Percentiles rank a stretch among this genome's conserved stretches.
phyloP scores from a whole-genome alignment of 2,113 vertebrate species.

The Lucifuga dentata region DNA sequence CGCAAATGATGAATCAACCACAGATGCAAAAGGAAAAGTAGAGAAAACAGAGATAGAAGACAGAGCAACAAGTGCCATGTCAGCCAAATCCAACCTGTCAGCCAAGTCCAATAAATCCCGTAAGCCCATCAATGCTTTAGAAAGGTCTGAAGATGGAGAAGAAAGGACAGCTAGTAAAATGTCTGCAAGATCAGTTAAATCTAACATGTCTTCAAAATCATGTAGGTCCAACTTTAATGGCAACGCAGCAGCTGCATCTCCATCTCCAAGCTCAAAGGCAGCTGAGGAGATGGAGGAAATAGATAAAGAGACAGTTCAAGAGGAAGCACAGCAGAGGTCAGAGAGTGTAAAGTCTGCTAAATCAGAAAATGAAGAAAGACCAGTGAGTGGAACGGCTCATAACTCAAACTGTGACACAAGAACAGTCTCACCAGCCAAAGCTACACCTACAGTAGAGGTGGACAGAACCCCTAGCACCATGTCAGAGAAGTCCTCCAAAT shows the following conservation, averaged over 20 bases:
- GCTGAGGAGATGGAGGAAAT: slow-evolving; percentile 2
- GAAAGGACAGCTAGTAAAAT: slow-evolving; percentile 49
- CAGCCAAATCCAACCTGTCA: slow-evolving; percentile 60
- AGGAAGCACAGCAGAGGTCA: slow-evolving; percentile 24
- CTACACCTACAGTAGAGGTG: neutral
- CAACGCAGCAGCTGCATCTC: neutral
- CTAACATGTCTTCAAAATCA: slow-evolving; percentile 40
- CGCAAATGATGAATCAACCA: neutral
- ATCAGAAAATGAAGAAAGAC: slow-evolving; percentile 27
- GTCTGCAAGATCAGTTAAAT: slow-evolving; percentile 54
- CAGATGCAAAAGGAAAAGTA: neutral
- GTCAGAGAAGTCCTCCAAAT: slow-evolving; percentile 50
- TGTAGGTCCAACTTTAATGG: slow-evolving; percentile 15
- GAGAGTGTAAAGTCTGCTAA: slow-evolving; percentile 13
- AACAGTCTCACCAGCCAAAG: slow-evolving; percentile 7
- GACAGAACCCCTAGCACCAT: slow-evolving; percentile 45
- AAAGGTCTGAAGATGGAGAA: slow-evolving; percentile 35
- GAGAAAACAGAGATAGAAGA: slow-evolving; percentile 32
- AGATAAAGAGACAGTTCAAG: neutral
- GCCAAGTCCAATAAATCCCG: slow-evolving; percentile 54
- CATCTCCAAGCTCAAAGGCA: slow-evolving; percentile 4
- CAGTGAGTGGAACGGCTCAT: slow-evolving; percentile 31
- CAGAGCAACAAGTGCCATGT: slow-evolving; percentile 44
- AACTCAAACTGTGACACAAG: slow-evolving; percentile 14
- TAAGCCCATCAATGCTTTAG: slow-evolving; percentile 41